phyloP scores from a whole-genome alignment of 2,888 invertebrate genomes.

The Drosophila nigricruria region DNA sequence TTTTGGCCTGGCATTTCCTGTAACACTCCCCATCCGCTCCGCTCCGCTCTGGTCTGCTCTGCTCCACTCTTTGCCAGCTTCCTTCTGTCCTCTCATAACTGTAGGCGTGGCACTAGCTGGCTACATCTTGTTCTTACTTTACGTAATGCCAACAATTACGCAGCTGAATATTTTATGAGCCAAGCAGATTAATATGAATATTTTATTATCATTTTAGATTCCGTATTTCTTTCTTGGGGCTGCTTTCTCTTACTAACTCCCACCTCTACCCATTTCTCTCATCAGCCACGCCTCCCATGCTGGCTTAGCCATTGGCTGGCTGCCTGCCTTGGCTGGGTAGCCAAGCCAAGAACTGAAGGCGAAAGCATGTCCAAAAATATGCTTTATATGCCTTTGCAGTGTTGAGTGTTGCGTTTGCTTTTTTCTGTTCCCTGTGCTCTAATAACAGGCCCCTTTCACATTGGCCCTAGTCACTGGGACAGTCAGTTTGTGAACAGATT shows the following conservation, averaged over 20 bases:
- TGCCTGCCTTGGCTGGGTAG: neutral
- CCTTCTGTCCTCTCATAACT: neutral
- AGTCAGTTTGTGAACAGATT: neutral
- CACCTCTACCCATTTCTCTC: neutral
- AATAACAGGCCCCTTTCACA: slow-evolving; percentile 2
- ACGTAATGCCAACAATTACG: slow-evolving; percentile 81
- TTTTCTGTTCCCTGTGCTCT: slow-evolving; percentile 16
- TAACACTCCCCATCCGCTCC: neutral
- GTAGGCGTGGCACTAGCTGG: slow-evolving; percentile 1
- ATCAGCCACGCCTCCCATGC: slow-evolving; percentile 13
- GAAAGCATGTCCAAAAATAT: slow-evolving; percentile 70
- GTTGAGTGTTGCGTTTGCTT: slow-evolving; percentile 39
- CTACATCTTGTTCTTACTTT: slow-evolving; percentile 18
- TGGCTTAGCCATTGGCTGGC: slow-evolving; percentile 32
- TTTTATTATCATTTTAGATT: slow-evolving; percentile 82
- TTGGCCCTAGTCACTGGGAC: neutral
- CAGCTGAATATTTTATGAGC: slow-evolving; percentile 80
- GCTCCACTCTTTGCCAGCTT: neutral
- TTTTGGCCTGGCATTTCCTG: slow-evolving; percentile 71
- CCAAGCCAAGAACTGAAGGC: slow-evolving; percentile 64
- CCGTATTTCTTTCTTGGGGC: slow-evolving; percentile 61
- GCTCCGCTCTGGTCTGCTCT: too few relatives aligned
- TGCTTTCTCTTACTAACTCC: neutral
- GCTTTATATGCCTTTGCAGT: slow-evolving; percentile 70
- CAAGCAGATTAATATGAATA: slow-evolving; percentile 83